Percentiles rank a stretch among this genome's conserved stretches.
These are phyloP conservation scores for Paraplagusia blochii DNA, from an alignment of 2,113 vertebrate species.

Conservation along the genomic window DNA sequence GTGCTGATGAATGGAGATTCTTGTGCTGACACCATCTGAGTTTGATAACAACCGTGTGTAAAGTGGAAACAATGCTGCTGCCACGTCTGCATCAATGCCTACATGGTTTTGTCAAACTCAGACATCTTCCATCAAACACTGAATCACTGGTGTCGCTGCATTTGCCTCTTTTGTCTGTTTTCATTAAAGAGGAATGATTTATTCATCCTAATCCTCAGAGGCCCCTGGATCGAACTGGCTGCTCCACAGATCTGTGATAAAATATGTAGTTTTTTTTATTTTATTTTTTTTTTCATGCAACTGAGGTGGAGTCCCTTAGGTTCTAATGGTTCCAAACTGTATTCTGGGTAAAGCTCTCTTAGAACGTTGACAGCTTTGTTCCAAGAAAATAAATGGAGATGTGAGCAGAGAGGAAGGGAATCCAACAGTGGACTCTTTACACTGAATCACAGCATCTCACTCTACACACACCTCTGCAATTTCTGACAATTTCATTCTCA, in stretches of 20 bases:
- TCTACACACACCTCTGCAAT: neutral
- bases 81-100: conserved; percentile 50
- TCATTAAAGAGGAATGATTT: conserved; percentile 30
- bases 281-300: conserved; percentile 7
- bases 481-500: conserved; percentile 3
- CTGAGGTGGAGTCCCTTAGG: neutral
- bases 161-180: conserved; percentile 26
- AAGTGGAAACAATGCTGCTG: conserved; percentile 44
- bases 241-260: neutral
- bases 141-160: conserved; percentile 1
- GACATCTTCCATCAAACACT: conserved; percentile 39
- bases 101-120: conserved; percentile 35
- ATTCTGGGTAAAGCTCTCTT: conserved; percentile 4
- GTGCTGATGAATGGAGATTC: conserved; percentile 50
- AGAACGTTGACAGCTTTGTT: conserved; percentile 22
- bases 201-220: conserved; percentile 22
- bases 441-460: neutral
- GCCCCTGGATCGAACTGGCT: conserved; percentile 13
- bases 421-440: conserved; percentile 7
- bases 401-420: neutral
- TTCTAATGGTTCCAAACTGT: conserved; percentile 28
- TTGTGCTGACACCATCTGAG: conserved; percentile 29
- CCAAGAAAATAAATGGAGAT: conserved; percentile 21
- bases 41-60: conserved; percentile 29
- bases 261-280: conserved; percentile 3